Evolutionary conservation across 2,888 invertebrate genomes (phyloP).

Genomic region (Dysmachus trigonus): DNA sequence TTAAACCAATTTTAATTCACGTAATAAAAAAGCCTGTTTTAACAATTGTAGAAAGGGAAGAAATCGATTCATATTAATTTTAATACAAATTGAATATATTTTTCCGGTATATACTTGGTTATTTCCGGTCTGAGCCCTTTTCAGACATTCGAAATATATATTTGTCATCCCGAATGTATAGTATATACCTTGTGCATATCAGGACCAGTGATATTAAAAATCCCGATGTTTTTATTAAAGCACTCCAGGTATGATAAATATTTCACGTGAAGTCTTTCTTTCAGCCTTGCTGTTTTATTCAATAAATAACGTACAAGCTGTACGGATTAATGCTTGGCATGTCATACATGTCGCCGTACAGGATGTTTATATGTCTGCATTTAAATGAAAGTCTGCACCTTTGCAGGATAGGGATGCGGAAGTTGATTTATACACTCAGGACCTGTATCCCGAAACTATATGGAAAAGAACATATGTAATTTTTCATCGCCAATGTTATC

Average conservation of each 20-base stretch:
- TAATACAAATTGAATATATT: neutral
- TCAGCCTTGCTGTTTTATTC: neutral
- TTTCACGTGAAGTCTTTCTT: neutral
- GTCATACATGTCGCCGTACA: neutral
- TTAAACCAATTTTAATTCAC: neutral
- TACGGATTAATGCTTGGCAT: neutral
- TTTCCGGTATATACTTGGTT: neutral
- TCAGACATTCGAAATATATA: neutral
- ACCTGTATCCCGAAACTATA: neutral
- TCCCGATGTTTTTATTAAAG: neutral
- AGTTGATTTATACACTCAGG: neutral
- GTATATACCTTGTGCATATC: neutral
- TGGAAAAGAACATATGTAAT: neutral
- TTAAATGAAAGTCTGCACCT: neutral
- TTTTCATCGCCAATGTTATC: neutral
- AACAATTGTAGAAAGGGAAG: neutral
- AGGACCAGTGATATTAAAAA: neutral
- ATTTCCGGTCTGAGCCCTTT: neutral
- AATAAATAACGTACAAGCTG: neutral
- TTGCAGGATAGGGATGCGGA: neutral
- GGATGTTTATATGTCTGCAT: neutral
- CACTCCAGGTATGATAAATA: neutral
- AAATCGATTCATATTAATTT: neutral
- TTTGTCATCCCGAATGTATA: neutral
- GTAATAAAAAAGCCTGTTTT: neutral